phyloP scores from a whole-genome alignment of 2,888 invertebrate species.

The Calameuta idolon region DNA sequence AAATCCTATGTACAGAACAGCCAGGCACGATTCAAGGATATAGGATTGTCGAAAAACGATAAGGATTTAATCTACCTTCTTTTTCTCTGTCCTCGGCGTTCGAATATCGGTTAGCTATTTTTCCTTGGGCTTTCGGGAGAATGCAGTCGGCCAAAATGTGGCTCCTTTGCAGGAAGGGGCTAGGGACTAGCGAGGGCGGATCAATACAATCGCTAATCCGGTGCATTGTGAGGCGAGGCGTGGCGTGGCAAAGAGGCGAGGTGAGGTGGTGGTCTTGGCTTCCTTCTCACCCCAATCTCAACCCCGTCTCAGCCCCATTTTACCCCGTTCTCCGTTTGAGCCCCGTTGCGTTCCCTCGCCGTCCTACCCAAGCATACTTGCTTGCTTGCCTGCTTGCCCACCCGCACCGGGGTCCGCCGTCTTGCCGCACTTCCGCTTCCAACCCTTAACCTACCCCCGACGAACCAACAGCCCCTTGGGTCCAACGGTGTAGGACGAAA shows the following conservation, averaged over 20 bases:
- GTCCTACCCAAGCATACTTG: constrained; percentile 29
- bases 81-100: no score
- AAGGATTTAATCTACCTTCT: no score
- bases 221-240: constrained; percentile 67
- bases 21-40: no score
- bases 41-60: no score
- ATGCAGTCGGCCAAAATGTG: constrained; percentile 47
- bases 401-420: constrained; percentile 36
- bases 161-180: constrained; percentile 37
- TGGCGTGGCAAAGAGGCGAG: constrained; percentile 65
- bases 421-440: constrained; percentile 59
- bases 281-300: constrained; percentile 40
- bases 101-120: no score
- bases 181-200: constrained; percentile 66
- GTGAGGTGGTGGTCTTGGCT: constrained; percentile 59
- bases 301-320: constrained; percentile 23
- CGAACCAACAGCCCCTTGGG: constrained; percentile 47
- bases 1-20: no score
- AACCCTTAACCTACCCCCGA: constrained; percentile 53
- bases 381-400: constrained; percentile 26
- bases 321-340: constrained; percentile 38
- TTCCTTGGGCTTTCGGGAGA: no score
- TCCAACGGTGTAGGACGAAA: constrained; percentile 23
- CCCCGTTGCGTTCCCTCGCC: constrained; percentile 38
- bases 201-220: constrained; percentile 68